Evolutionary conservation across 1,140 invertebrate genomes (phyloP), one percentile per base, ranked within the genome.

Genomic region (Temnothorax curvispinosus): DNA sequence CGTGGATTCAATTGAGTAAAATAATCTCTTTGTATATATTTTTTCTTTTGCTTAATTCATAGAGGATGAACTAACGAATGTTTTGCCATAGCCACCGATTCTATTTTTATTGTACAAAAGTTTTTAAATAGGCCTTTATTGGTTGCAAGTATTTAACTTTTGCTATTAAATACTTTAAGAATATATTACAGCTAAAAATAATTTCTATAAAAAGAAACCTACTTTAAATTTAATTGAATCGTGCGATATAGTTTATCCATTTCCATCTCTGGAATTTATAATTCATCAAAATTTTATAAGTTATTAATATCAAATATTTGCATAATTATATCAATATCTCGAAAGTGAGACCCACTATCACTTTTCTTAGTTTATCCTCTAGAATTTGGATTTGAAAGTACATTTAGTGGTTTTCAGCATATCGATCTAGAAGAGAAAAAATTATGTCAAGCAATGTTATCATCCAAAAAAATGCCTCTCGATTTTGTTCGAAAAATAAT

Each of bases 351-450:
- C 2, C 9, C 9, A 38, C 1, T 64, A 18, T 21, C 7, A 21
- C 9, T 62, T 78, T 67, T 80, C 58, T 60, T 21, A 78, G 7
- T 35, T 50, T n/a, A 64, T n/a, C n/a, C 11, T 38, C 44, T 67
- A 35, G 5, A 35, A 80, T 80, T 47, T 67, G 41, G 7, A 18
- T 1, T 62, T 47, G 3, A 52, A 80, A 52, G 11, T 54, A 54
- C 18, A 54, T 54, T 6, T n/a, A n/a, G 0, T 35, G 2, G n/a
- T 65, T 67, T 11, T 67, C 21, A 50, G 21, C 35, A 15, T 56
- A 38, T 56, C 9, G 18, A 50, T 56, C 9, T 9, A 50, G 8
- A 15, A 5, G 38, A 60, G 8, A 11, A 35, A 38, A 67, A 6
- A 78, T 62, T 47, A 7, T n/a, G 1, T 50, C 4, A n/a, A 67